A percentile compares a stretch with the other conserved stretches of the same genome.
These are phyloP conservation scores for Clinocottus analis DNA, from an alignment of 2,113 vertebrate species.

Conservation along the genomic window DNA sequence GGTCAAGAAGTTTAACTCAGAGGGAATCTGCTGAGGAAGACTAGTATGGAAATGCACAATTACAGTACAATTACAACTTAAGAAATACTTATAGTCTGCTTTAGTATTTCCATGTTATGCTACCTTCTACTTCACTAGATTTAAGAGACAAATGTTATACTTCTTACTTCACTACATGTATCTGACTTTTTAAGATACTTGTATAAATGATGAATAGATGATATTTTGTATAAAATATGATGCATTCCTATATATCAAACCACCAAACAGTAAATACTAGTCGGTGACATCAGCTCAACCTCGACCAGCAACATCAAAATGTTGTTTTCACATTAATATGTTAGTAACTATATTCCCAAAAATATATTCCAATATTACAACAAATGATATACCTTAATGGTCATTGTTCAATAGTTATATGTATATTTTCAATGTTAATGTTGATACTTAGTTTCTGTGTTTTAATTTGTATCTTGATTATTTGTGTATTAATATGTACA, in stretches of 20 bases:
- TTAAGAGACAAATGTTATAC: neutral
- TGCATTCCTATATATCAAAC: neutral
- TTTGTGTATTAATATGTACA: no score
- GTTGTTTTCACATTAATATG: neutral
- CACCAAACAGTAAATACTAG: neutral
- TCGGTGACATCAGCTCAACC: neutral
- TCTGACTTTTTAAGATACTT: neutral
- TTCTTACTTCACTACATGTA: conserved; percentile 1
- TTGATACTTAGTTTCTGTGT: no score
- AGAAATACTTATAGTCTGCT: neutral
- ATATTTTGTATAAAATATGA: neutral
- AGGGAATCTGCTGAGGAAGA: neutral
- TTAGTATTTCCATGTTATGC: neutral
- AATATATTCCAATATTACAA: neutral
- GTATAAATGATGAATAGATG: neutral
- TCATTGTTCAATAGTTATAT: no score
- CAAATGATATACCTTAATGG: neutral
- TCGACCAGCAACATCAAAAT: neutral
- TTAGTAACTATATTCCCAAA: neutral
- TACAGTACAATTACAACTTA: neutral
- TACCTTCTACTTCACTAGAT: neutral
- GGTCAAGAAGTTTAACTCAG: neutral
- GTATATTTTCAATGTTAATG: no score
- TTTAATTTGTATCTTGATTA: no score
- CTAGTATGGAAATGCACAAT: neutral